Evolutionary conservation across 2,113 vertebrate species (phyloP).

Genomic region (Procavia capensis): DNA sequence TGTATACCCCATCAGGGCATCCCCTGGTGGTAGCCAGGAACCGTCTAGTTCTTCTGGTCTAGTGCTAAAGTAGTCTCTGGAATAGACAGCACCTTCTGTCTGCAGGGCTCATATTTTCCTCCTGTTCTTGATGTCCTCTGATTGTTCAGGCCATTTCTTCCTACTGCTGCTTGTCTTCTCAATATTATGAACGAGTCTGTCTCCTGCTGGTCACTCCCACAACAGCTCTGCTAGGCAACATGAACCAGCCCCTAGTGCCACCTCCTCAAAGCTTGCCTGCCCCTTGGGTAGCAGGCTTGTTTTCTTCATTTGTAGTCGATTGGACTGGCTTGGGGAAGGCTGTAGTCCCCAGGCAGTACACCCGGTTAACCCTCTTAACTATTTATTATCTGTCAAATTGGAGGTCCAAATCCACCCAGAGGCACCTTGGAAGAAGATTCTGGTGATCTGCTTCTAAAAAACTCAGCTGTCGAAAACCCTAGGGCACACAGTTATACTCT

Average conservation of each 20-base stretch:
- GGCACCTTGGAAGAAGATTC: background rate
- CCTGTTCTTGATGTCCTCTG: too few relatives aligned
- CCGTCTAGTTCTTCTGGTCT: too few relatives aligned
- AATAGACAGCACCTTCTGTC: too few relatives aligned
- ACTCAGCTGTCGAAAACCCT: background rate
- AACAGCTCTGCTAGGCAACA: background rate
- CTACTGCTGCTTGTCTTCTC: accelerated
- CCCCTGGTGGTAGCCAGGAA: too few relatives aligned
- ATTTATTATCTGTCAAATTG: background rate
- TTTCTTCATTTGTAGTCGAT: background rate
- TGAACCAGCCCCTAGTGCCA: accelerated
- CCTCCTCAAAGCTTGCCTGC: background rate
- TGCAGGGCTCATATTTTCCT: too few relatives aligned
- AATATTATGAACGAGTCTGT: too few relatives aligned
- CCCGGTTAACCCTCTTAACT: background rate
- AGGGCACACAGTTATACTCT: background rate
- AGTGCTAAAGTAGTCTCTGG: too few relatives aligned
- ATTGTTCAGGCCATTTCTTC: background rate
- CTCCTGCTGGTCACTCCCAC: background rate
- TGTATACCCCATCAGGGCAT: too few relatives aligned
- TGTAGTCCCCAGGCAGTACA: background rate
- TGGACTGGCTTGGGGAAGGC: background rate
- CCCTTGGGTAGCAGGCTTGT: background rate
- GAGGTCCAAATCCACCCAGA: background rate
- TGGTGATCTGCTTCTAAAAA: background rate